These are phyloP conservation scores for Lithosia quadra DNA, from an alignment of 2,888 invertebrate species.

Conservation along the genomic window DNA sequence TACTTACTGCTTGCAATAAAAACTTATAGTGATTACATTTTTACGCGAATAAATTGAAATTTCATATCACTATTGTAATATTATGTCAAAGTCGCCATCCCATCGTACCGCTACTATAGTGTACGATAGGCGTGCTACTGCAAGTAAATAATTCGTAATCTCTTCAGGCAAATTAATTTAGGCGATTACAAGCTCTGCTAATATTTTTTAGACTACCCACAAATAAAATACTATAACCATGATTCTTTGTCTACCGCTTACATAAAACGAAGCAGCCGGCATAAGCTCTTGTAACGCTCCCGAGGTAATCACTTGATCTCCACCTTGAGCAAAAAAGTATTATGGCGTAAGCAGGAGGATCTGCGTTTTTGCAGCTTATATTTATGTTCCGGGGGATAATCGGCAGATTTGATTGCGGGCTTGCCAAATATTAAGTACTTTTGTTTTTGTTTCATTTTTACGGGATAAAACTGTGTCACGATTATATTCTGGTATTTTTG, in stretches of 20 bases:
- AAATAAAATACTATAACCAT: slow-evolving; percentile 22
- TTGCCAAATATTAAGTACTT: slow-evolving; percentile 18
- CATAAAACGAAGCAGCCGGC: slow-evolving; percentile 22
- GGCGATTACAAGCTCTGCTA: no score
- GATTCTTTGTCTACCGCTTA: slow-evolving; percentile 36
- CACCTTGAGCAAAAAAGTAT: slow-evolving; percentile 31
- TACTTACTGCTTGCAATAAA: no score
- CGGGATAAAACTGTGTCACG: neutral
- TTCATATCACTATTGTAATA: no score
- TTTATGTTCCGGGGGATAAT: slow-evolving; percentile 30
- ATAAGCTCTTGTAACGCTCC: slow-evolving; percentile 28
- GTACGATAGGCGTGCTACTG: no score
- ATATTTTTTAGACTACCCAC: neutral
- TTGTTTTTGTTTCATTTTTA: slow-evolving; percentile 21
- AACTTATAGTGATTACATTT: no score
- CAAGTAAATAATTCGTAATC: no score
- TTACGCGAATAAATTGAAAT: no score
- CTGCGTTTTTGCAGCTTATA: slow-evolving; percentile 28
- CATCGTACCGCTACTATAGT: no score
- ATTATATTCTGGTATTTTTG: slow-evolving; percentile 5
- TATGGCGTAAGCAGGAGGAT: slow-evolving; percentile 30
- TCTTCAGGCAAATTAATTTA: no score
- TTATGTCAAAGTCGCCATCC: no score
- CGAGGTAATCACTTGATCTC: slow-evolving; percentile 49
- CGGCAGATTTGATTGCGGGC: slow-evolving; percentile 22